Conservation (phyloP, 2,888 invertebrate genomes). For the Erebia epiphron region DNA sequence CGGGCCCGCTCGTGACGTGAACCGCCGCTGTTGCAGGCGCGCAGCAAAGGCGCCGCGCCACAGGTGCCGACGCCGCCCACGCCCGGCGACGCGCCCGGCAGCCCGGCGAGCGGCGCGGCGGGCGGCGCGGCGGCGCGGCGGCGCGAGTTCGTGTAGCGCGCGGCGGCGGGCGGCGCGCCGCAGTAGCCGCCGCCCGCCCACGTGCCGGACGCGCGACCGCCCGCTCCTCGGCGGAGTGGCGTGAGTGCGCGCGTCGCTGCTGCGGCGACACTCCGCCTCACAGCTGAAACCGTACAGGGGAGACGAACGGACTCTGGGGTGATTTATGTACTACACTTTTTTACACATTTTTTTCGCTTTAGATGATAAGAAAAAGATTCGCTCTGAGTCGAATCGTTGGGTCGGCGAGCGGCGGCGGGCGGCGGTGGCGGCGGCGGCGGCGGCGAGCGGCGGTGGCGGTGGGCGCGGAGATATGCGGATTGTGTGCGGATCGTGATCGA, state of each 20-base stretch:
- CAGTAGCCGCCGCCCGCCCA: slow-evolving; percentile 42
- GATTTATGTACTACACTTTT: background rate
- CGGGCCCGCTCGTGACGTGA: background rate
- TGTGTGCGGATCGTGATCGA: background rate
- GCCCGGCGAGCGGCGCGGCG: slow-evolving; percentile 36
- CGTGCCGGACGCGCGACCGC: too few relatives aligned
- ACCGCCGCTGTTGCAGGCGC: slow-evolving; percentile 52
- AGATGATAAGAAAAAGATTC: background rate
- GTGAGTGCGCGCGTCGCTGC: slow-evolving; percentile 2
- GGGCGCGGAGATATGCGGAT: background rate
- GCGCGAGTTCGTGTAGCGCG: slow-evolving; percentile 61
- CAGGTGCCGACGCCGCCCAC: slow-evolving; percentile 60
- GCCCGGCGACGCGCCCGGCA: slow-evolving; percentile 51
- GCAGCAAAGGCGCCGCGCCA: slow-evolving; percentile 70
- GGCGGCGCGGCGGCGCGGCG: slow-evolving; percentile 44
- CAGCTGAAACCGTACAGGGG: background rate
- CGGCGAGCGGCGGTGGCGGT: background rate
- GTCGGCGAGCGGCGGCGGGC: background rate
- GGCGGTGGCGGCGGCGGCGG: too few relatives aligned
- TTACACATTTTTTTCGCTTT: background rate
- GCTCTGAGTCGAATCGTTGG: slow-evolving; percentile 2
- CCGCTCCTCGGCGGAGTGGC: slow-evolving; percentile 8
- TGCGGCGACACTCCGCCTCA: background rate
- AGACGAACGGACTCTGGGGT: background rate
- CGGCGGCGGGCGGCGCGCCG: slow-evolving; percentile 55